Evolutionary conservation across 1,140 invertebrate genomes (phyloP), one percentile per base, ranked within the genome.

Genomic region (Antheraea pernyi): DNA sequence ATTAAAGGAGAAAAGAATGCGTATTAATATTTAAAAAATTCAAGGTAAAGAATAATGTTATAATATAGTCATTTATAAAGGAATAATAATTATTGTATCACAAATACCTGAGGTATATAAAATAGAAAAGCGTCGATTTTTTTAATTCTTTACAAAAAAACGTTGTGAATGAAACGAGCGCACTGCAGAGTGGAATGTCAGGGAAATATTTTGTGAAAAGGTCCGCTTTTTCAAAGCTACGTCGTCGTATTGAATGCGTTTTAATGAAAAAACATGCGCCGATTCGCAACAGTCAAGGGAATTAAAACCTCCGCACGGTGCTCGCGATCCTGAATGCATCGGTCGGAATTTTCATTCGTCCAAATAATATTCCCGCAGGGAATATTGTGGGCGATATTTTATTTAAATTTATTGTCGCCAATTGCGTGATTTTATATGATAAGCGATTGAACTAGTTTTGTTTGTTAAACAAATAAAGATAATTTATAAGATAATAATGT

Each of bases 181-280:
- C 81, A 76, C 78, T 79, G 79, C 81, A 30, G 73, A 70, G 79
- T 79, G 82, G 86, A 89, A 89, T 89, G 85, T 88, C 88, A 86
- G 81, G 82, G 73, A 85, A 85, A 86, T 85, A 86, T 88, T 89
- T 80, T 91, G 89, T 91, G 81, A 89, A 91, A 91, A 86, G 85
- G 84, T 86, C 79, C 82, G 85, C 86, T 85, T 84, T 91, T 91
- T 86, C 81, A 91, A 89, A 91, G 88, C 87, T 83, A 86, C 86
- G 89, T 88, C 83, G 85, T 86, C 83, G 83, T 88, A 91, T 91
- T 91, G 88, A 91, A 91, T 91, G 89, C 83, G 87, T 91, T 91
- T 91, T 91, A 91, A 91, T 91, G 89, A 91, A 91, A 91, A 91
- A 91, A 91, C 88, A 91, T 88, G 87, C 87, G 87, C 88, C 89